phyloP scores from a whole-genome alignment of 2,113 vertebrate genomes.

The Dicentrarchus labrax region DNA sequence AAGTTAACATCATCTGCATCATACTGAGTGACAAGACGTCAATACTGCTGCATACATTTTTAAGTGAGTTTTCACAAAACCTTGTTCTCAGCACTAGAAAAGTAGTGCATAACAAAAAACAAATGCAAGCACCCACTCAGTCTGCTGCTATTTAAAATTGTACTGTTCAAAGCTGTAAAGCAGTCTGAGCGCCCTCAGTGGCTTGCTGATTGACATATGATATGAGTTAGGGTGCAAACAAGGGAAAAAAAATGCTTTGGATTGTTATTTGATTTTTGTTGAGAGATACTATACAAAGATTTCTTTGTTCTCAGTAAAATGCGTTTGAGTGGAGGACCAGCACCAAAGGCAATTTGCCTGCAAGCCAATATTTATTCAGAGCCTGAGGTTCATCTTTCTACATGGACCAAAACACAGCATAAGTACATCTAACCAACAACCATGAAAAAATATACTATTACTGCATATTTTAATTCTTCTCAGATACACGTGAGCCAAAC shows the following conservation, averaged over 20 bases:
- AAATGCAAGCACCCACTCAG: slow-evolving; percentile 10
- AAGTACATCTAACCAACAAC: not conserved
- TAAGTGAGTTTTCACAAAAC: slow-evolving; percentile 35
- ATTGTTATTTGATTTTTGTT: slow-evolving; percentile 19
- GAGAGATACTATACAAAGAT: not conserved
- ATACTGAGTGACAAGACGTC: slow-evolving; percentile 50
- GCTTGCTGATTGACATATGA: slow-evolving; percentile 29
- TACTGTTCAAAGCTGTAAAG: slow-evolving; percentile 30
- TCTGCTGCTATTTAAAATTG: slow-evolving; percentile 47
- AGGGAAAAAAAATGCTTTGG: not conserved
- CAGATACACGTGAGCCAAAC: slow-evolving; percentile 3
- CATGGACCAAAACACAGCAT: not conserved
- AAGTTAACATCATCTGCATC: slow-evolving; percentile 33
- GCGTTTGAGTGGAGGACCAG: not conserved
- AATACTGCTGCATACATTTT: slow-evolving; percentile 11
- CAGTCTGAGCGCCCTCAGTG: slow-evolving; percentile 6
- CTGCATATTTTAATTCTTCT: not conserved
- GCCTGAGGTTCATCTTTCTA: not conserved
- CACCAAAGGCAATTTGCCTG: slow-evolving; percentile 12
- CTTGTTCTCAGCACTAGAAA: slow-evolving; percentile 36
- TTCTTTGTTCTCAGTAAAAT: slow-evolving; percentile 14
- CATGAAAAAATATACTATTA: not conserved
- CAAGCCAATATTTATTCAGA: slow-evolving; percentile 20
- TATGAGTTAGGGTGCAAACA: slow-evolving; percentile 13
- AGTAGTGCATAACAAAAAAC: not conserved